phyloP scores from a whole-genome alignment of 2,888 invertebrate species.

The Leistus spinibarbis region DNA sequence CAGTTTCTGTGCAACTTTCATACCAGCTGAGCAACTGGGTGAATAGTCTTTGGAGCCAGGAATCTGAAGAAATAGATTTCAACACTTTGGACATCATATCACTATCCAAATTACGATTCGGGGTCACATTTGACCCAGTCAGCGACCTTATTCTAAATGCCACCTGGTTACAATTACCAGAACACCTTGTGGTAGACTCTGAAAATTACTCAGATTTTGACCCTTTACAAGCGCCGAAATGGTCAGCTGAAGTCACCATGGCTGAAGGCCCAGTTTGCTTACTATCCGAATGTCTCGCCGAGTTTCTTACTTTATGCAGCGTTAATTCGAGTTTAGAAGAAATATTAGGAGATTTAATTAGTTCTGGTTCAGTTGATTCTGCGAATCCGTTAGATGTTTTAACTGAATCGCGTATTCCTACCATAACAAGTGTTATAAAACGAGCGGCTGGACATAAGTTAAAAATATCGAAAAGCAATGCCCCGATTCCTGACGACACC shows the following conservation, averaged over 20 bases:
- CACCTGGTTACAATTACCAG: constrained; percentile 86
- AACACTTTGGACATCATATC: constrained; percentile 61
- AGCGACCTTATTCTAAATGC: constrained; percentile 78
- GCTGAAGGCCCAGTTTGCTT: constrained; percentile 75
- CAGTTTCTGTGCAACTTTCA: constrained; percentile 77
- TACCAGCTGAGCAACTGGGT: constrained; percentile 62
- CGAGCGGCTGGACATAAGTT: constrained; percentile 61
- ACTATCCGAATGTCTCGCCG: constrained; percentile 75
- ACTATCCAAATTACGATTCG: constrained; percentile 77
- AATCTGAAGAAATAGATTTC: constrained; percentile 62
- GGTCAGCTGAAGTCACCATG: constrained; percentile 74
- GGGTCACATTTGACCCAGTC: constrained; percentile 81
- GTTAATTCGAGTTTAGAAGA: constrained; percentile 60
- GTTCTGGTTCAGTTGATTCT: constrained; percentile 50
- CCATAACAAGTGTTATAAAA: constrained; percentile 64
- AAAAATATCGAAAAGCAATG: constrained; percentile 63
- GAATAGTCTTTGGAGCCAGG: constrained; percentile 68
- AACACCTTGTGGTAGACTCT: constrained; percentile 86
- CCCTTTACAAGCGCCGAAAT: constrained; percentile 78
- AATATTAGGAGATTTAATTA: constrained; percentile 61
- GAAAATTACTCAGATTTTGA: constrained; percentile 88
- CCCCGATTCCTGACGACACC: constrained; percentile 78
- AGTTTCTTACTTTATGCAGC: constrained; percentile 71
- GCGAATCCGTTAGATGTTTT: constrained; percentile 71
- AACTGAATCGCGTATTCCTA: constrained; percentile 77